A percentile compares a stretch with the other conserved stretches of the same genome.
Evolutionary conservation across 1,140 invertebrate genomes (phyloP).

Genomic region (Phenacoccus solenopsis): DNA sequence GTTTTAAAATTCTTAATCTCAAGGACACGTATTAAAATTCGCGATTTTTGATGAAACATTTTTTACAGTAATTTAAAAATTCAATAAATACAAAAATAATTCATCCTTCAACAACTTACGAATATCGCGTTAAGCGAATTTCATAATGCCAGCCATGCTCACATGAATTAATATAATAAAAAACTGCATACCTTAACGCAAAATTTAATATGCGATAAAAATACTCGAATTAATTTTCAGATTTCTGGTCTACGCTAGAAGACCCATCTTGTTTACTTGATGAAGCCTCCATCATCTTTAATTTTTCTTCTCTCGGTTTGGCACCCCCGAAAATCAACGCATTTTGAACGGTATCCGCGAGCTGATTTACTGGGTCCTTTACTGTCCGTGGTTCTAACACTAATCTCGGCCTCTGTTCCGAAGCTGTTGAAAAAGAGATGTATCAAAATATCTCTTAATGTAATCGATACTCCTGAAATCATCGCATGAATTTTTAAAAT

Average conservation of each 20-base stretch:
- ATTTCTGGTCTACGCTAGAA: not conserved
- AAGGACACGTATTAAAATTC: too few species aligned
- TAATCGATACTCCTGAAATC: too few species aligned
- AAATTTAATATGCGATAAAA: not conserved
- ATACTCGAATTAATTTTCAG: not conserved
- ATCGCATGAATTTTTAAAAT: too few species aligned
- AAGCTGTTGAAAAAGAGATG: constrained; percentile 47
- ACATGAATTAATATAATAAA: not conserved
- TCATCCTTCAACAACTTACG: too few species aligned
- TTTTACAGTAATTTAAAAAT: too few species aligned
- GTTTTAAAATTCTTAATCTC: too few species aligned
- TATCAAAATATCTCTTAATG: too few species aligned
- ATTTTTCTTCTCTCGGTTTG: constrained; percentile 63
- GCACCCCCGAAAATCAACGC: constrained; percentile 79
- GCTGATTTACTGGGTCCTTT: constrained; percentile 65
- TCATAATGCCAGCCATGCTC: too few species aligned
- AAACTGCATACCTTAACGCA: not conserved
- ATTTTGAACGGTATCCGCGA: constrained; percentile 66
- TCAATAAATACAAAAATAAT: too few species aligned
- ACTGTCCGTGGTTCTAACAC: constrained; percentile 70
- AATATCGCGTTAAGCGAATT: too few species aligned
- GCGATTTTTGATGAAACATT: too few species aligned
- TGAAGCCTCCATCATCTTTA: not conserved
- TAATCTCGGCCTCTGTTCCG: constrained; percentile 57
- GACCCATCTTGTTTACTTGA: not conserved